Percentiles rank a stretch among this genome's conserved stretches.
Conservation (phyloP, 2,113 vertebrate species). For the rat (Rattus norvegicus) region DNA sequence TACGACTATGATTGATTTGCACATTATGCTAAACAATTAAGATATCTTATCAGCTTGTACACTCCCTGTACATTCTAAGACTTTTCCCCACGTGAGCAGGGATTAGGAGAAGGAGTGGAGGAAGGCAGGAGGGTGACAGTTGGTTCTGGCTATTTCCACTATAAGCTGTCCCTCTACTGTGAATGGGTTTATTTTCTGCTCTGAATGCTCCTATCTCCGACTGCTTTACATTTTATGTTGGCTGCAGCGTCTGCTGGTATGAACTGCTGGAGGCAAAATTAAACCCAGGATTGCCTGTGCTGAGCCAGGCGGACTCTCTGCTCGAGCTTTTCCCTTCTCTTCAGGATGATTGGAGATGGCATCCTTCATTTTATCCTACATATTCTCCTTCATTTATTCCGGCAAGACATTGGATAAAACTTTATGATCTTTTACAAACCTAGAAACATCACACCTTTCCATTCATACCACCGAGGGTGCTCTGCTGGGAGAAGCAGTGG, state of each 20-base stretch:
- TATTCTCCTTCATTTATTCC: not conserved
- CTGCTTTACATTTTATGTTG: slow-evolving; percentile 73
- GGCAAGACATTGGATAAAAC: not conserved
- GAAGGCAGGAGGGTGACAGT: slow-evolving; percentile 39
- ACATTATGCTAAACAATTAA: not conserved
- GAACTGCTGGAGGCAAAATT: slow-evolving; percentile 61
- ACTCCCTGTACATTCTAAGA: not conserved
- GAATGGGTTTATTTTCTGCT: slow-evolving; percentile 76
- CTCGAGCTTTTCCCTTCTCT: slow-evolving; percentile 35
- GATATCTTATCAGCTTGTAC: not conserved
- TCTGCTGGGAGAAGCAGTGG: not conserved
- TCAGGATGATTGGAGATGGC: not conserved
- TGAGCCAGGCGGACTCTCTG: not conserved
- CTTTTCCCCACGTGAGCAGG: not conserved
- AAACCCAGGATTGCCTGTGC: slow-evolving; percentile 53
- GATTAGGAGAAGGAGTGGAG: not conserved
- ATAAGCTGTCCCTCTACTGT: slow-evolving; percentile 60
- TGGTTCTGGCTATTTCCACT: slow-evolving; percentile 57
- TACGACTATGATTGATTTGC: not conserved
- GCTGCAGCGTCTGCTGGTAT: slow-evolving; percentile 51
- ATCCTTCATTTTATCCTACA: not conserved
- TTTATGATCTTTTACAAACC: not conserved
- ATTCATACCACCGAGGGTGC: not conserved
- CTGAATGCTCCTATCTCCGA: slow-evolving; percentile 59
- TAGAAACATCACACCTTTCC: not conserved